These are phyloP conservation scores for Amphiprion clarkii DNA, from an alignment of 2,797 vertebrate species.

Conservation along the genomic window DNA sequence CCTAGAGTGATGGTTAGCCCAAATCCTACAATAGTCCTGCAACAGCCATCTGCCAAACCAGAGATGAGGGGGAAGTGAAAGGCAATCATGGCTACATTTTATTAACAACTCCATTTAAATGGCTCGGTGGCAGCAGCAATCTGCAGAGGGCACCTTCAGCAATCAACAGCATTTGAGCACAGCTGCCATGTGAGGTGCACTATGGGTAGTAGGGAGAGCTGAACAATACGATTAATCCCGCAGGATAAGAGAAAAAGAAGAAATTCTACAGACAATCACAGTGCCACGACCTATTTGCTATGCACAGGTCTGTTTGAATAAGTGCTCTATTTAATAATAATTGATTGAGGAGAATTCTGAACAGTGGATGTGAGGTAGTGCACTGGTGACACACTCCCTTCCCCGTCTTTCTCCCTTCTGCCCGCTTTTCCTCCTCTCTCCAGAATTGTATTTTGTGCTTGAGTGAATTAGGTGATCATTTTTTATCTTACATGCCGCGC, in stretches of 20 bases:
- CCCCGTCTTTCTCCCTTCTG: constrained; percentile 46
- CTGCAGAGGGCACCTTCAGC: constrained; percentile 84
- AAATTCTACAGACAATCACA: constrained; percentile 71
- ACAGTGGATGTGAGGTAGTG: constrained; percentile 47
- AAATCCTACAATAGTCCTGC: constrained; percentile 54
- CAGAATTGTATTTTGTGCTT: constrained; percentile 91
- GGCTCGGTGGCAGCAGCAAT: constrained; percentile 75
- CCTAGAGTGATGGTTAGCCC: constrained; percentile 31
- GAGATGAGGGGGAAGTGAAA: constrained; percentile 63
- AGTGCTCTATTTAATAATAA: constrained; percentile 82
- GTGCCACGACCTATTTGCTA: constrained; percentile 68
- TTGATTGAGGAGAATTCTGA: constrained; percentile 72
- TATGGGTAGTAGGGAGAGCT: constrained; percentile 56
- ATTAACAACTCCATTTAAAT: constrained; percentile 82
- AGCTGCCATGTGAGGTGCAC: constrained; percentile 76
- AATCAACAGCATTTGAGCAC: constrained; percentile 75
- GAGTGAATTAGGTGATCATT: constrained; percentile 92
- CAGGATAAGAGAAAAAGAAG: constrained; percentile 68
- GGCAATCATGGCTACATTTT: constrained; percentile 79
- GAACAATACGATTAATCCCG: constrained; percentile 76
- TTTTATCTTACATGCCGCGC: constrained; percentile 87
- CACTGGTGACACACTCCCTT: constrained; percentile 53
- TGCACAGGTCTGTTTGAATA: constrained; percentile 77
- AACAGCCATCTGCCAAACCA: constrained; percentile 65
- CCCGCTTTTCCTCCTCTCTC: constrained; percentile 66